These are phyloP conservation scores for Aleiodes leptofemur DNA, from an alignment of 2,888 invertebrate genomes.

Conservation along the genomic window DNA sequence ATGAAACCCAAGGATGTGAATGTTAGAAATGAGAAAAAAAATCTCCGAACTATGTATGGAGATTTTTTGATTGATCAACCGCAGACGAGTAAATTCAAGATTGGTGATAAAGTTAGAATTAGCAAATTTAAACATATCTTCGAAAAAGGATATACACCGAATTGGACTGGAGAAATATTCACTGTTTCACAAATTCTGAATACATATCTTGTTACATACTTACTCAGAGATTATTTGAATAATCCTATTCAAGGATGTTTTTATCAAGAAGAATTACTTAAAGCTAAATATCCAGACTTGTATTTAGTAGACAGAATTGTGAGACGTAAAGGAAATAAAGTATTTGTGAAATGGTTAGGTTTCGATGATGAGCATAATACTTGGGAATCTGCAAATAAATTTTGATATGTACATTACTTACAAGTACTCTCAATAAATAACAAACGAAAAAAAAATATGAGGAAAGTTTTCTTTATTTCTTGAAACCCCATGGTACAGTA, in stretches of 20 bases:
- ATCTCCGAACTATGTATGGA: conserved; percentile 35
- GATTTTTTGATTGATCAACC: no score
- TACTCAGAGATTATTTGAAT: conserved; percentile 54
- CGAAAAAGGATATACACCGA: conserved; percentile 34
- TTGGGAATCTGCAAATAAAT: conserved; percentile 35
- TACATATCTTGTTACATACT: conserved; percentile 58
- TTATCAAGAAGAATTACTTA: conserved; percentile 59
- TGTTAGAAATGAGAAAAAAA: conserved; percentile 7
- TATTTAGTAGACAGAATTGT: conserved; percentile 45
- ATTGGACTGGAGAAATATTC: no score
- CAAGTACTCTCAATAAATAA: no score
- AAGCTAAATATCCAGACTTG: conserved; percentile 35
- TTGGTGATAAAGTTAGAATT: conserved; percentile 65
- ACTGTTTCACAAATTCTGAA: no score
- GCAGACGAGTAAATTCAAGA: conserved; percentile 49
- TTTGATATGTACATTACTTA: conserved; percentile 4
- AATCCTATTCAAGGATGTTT: conserved; percentile 59
- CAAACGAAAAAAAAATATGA: no score
- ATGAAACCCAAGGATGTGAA: conserved; percentile 58
- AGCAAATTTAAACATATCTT: neutral
- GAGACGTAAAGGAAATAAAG: conserved; percentile 38
- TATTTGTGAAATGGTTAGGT: conserved; percentile 39
- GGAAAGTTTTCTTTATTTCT: no score
- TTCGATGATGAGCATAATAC: conserved; percentile 37
- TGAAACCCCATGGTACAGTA: neutral